Evolutionary conservation across 2,888 invertebrate species (phyloP).

Genomic region (Philopedon plagiatum): DNA sequence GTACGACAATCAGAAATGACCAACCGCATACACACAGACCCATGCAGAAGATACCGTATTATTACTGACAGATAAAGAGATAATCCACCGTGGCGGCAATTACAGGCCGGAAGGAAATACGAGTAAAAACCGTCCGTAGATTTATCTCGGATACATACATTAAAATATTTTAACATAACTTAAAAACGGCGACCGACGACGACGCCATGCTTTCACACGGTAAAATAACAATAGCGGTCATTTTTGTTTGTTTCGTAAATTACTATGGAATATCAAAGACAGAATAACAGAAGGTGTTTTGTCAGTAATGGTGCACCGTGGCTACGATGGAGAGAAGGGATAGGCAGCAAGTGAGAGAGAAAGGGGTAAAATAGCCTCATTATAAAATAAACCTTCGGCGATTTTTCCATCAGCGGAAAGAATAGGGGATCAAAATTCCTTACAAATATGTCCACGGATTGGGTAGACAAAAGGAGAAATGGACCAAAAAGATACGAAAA

Average conservation of each 20-base stretch:
- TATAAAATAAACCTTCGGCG: too few species aligned
- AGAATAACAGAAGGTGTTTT: too few species aligned
- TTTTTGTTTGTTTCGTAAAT: constrained; percentile 30
- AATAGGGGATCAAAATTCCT: too few species aligned
- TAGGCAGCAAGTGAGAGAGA: too few species aligned
- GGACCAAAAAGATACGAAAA: too few species aligned
- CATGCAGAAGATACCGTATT: constrained; percentile 33
- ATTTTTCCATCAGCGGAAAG: too few species aligned
- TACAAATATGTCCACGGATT: too few species aligned
- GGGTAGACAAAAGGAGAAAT: too few species aligned
- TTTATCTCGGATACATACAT: constrained; percentile 70
- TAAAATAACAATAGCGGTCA: constrained; percentile 25
- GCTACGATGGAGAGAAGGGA: too few species aligned
- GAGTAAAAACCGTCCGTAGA: constrained; percentile 69
- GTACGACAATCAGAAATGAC: not conserved
- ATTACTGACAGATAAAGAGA: constrained; percentile 58
- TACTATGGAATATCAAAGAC: too few species aligned
- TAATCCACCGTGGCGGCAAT: constrained; percentile 68
- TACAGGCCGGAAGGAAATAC: constrained; percentile 70
- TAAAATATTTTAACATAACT: constrained; percentile 69
- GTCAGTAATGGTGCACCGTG: too few species aligned
- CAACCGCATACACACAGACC: constrained; percentile 1
- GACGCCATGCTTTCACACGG: constrained; percentile 38
- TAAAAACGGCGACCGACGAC: constrained; percentile 62
- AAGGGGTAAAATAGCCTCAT: too few species aligned